These are phyloP conservation scores for Drosophila stalkeri DNA, from an alignment of 2,888 invertebrate species.

Conservation along the genomic window DNA sequence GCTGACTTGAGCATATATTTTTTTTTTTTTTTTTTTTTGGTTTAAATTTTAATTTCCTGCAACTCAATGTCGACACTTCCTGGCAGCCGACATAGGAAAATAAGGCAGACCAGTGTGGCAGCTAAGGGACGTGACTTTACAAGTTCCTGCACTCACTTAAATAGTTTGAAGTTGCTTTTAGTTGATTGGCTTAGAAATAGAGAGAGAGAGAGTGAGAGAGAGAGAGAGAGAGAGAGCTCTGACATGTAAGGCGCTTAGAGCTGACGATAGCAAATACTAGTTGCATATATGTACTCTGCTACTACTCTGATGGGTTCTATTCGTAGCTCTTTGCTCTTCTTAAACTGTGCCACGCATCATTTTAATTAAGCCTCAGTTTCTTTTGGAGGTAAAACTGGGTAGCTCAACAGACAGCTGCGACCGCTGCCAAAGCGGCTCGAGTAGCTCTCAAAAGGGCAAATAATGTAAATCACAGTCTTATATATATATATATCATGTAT, in stretches of 20 bases:
- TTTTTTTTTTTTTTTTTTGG: constrained; percentile 55
- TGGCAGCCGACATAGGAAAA: constrained; percentile 2
- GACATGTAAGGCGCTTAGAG: constrained; percentile 41
- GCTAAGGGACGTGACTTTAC: constrained; percentile 18
- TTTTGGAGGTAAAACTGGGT: constrained; percentile 5
- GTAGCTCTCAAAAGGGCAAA: background rate
- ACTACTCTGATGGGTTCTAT: background rate
- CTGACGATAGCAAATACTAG: constrained; percentile 7
- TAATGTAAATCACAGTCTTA: constrained; percentile 42
- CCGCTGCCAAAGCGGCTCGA: constrained; percentile 22
- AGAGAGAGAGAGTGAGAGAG: no score
- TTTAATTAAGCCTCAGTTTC: constrained; percentile 56
- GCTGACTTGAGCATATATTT: constrained; percentile 15
- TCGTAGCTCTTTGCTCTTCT: constrained; percentile 12
- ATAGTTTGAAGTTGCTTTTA: constrained; percentile 36
- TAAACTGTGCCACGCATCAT: constrained; percentile 31
- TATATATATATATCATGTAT: constrained; percentile 9
- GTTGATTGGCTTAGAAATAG: constrained; percentile 44
- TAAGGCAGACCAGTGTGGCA: constrained; percentile 23
- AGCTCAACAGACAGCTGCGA: constrained; percentile 23
- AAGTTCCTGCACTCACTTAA: constrained; percentile 7
- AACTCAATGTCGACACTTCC: constrained; percentile 68
- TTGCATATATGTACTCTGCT: background rate
- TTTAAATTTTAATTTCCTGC: constrained; percentile 78
- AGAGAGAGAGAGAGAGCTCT: background rate